These are phyloP conservation scores for Resseliella maxima DNA, from an alignment of 2,888 invertebrate genomes.

Conservation along the genomic window DNA sequence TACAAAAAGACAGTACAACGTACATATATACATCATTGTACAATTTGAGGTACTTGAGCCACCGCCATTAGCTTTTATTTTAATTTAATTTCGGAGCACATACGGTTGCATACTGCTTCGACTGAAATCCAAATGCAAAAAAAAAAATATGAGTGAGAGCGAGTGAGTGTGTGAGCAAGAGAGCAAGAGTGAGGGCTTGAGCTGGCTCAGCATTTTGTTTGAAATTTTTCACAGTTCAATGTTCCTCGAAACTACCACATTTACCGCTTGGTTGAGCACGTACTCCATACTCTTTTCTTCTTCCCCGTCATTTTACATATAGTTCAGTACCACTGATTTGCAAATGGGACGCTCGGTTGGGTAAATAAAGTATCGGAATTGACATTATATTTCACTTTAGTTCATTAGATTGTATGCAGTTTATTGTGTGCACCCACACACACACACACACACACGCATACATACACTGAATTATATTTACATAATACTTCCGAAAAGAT, in stretches of 20 bases:
- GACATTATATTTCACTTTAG: constrained; percentile 34
- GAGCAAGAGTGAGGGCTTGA: not conserved
- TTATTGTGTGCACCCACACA: not conserved
- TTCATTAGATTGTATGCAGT: not conserved
- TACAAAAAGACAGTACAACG: not conserved
- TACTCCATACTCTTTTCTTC: not conserved
- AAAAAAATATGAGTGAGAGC: not conserved
- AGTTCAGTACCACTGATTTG: not conserved
- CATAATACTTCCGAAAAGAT: not conserved
- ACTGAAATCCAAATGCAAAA: not conserved
- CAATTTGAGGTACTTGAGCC: constrained; percentile 3
- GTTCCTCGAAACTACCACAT: constrained; percentile 1
- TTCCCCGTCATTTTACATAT: not conserved
- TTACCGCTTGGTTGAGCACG: constrained; percentile 7
- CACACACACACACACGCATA: not conserved
- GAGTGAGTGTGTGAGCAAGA: not conserved
- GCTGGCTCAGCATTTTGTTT: constrained; percentile 25
- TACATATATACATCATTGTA: not conserved
- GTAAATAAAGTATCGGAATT: not conserved
- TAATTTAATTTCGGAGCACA: constrained; percentile 29
- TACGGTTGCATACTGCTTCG: not conserved
- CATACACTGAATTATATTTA: constrained; percentile 20
- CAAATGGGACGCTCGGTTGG: not conserved
- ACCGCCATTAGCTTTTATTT: constrained; percentile 48
- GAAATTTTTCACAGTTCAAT: constrained; percentile 20